Conservation (phyloP, 2,113 vertebrate genomes). For the Corvus cornix region DNA sequence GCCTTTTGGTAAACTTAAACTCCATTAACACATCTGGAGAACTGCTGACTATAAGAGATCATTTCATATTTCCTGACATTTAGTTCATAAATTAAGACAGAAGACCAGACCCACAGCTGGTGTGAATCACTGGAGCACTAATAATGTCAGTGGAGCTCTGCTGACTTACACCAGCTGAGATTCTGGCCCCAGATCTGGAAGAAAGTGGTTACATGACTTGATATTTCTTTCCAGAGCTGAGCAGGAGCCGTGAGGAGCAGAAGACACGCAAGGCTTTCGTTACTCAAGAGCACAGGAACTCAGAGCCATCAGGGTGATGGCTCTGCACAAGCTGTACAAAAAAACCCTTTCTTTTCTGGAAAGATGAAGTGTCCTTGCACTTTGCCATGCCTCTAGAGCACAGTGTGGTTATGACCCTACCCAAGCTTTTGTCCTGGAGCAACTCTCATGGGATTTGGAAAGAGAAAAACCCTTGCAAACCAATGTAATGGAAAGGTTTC, state of each 20-base stretch:
- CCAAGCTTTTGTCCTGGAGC: neutral
- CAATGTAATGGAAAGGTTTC: neutral
- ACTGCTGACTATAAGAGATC: slow-evolving; percentile 54
- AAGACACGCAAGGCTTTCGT: neutral
- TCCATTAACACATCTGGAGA: slow-evolving; percentile 62
- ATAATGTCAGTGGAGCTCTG: slow-evolving; percentile 43
- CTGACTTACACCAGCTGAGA: slow-evolving; percentile 53
- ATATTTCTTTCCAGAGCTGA: slow-evolving; percentile 35
- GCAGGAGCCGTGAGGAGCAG: neutral
- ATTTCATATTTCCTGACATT: slow-evolving; percentile 63
- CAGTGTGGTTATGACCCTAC: neutral
- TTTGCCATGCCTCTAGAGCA: neutral
- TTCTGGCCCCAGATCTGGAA: slow-evolving; percentile 22
- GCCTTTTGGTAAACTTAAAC: slow-evolving; percentile 57
- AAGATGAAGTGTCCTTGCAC: neutral
- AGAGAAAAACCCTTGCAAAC: neutral
- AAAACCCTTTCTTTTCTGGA: neutral
- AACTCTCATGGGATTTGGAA: neutral
- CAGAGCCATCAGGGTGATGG: neutral
- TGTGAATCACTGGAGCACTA: slow-evolving; percentile 52
- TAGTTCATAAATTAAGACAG: slow-evolving; percentile 41
- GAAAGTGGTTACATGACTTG: slow-evolving; percentile 27
- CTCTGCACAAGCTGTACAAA: neutral
- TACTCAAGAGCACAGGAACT: neutral
- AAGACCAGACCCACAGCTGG: slow-evolving; percentile 44